Base-by-base conservation (phyloP, 2,113 vertebrate genomes). In the Hippocampus guttulatus region DNA sequence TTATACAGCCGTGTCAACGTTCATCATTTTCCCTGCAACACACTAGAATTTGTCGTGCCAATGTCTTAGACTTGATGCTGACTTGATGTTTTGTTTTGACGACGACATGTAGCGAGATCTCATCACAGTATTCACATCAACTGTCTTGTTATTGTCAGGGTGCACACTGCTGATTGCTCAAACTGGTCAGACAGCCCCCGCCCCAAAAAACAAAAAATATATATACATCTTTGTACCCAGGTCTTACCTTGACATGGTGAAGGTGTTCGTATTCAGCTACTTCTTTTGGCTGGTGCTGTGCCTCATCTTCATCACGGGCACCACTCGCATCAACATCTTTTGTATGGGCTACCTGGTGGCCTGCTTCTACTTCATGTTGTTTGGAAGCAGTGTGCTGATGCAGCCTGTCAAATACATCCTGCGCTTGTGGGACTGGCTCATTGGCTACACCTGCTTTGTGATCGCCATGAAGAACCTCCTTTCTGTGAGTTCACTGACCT, bases 231-330 rank as follows among this genome's bases (percentile, higher is more conserved):
- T 30, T 71, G 14, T 73, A 60, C 68, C 21, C 82, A 93, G 93
- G 79, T 91, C 87, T 16, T 93, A 91, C 72, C 80, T 92, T 16
- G 94, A 94, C 82, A 88, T 91, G 93, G 79, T 76, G 12, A 93
- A 93, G 75, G 88, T 92, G 30, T 88, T 92, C 74, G 79, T 91
- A 7, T 94, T 92, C 84, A 86, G 78, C 72, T 92, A 91, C 67
- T 92, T 91, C 78, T 94, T 95, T 87, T 93, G 93, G 93, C 83
- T 92, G 81, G 91, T 92, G 70, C 87, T 95, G 21, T 93, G 93
- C 52, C 89, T 94, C 63, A 91, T 93, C 76, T 95, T 95, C 79
- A 91, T 94, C 82, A 92, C 83, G 0, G 93, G 92, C 55, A 94
- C 87, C 1, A 91, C 89, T 0, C 74, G 88, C 23, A 91, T 93